Evolutionary conservation across 1,140 invertebrate genomes (phyloP), one percentile per base, ranked within the genome.

Genomic region (Danaus melanippus): DNA sequence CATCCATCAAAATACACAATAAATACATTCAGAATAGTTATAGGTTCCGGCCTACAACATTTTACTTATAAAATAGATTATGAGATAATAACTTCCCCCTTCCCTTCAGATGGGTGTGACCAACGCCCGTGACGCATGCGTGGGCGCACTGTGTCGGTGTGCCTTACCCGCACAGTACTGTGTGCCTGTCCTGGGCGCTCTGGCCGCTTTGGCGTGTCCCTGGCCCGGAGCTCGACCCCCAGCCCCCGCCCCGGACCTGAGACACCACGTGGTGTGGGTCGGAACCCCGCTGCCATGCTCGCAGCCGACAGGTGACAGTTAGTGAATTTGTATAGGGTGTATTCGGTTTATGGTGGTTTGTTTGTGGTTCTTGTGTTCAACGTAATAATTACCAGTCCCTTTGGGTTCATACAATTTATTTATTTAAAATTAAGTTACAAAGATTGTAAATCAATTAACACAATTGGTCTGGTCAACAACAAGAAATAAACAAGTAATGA

Each of bases 151-250:
- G 69, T 99, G 97, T 79, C 96, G 97, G 79, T 95, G 95, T 4
- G 97, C 97, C 0, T 88, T 99, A 56, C 98, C 98, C 3, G 95
- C 96, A 8, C 96, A 97, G 87, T 99, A 99, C 88, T 96, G 96
- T 10, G 89, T 97, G 57, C 95, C 94, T 8, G 94, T 97, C 40
- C 90, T 98, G 46, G 90, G 90, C 50, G 90, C 89, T 59, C 83
- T 89, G 54, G 76, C 89, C 62, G 90, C 89, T 57, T 83, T 89
- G 58, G 76, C 89, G 65, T 79, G 91, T 74, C 77, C 89, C 67
- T 89, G 90, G 87, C 71, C 69, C 3, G 79, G 59, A 67, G 89
- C 55, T 79, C 89, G 83, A 91, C 56, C 92, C 10, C 74, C 69
- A 9, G 63, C 66, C 11, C 68, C 71, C 50, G 71, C 70, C 39